A percentile compares a stretch with the other conserved stretches of the same genome.
Conservation (phyloP, 2,797 vertebrate species). For the Hypotaenidia philippensis region DNA sequence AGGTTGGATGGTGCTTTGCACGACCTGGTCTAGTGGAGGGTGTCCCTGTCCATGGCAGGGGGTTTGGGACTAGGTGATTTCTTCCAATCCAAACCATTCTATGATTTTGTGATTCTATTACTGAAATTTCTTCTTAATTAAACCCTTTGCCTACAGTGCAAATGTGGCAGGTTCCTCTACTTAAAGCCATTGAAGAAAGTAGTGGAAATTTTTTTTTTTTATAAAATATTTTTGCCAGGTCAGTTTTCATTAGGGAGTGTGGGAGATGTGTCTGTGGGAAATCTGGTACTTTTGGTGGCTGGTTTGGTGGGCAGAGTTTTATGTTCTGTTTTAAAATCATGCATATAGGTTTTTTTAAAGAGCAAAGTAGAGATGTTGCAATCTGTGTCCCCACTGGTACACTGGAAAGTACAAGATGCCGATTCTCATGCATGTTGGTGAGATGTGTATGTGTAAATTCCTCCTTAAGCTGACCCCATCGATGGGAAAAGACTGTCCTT, state of each 20-base stretch:
- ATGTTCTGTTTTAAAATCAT: slow-evolving; percentile 19
- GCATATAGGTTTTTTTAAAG: slow-evolving; percentile 14
- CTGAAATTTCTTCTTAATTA: not conserved
- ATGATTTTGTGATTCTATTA: not conserved
- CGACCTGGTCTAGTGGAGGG: too few relatives aligned
- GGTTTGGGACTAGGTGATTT: too few relatives aligned
- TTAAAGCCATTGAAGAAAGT: not conserved
- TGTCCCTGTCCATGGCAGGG: too few relatives aligned
- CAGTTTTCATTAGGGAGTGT: slow-evolving; percentile 25
- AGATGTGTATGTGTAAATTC: slow-evolving; percentile 35
- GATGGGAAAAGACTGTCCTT: slow-evolving; percentile 51
- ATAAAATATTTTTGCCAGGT: not conserved
- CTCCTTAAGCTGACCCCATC: not conserved
- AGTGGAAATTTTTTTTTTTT: not conserved
- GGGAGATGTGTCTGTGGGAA: not conserved
- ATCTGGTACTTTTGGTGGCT: not conserved
- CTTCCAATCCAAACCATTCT: too few relatives aligned
- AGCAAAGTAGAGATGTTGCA: not conserved
- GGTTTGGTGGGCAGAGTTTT: not conserved
- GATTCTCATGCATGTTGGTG: slow-evolving; percentile 19
- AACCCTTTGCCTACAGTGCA: not conserved
- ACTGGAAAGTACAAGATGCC: not conserved
- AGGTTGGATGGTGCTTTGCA: too few relatives aligned
- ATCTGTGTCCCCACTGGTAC: not conserved
- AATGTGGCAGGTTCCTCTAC: slow-evolving; percentile 15